Percentiles rank a stretch among this genome's conserved stretches.
Conservation (phyloP, 2,113 vertebrate species). For the Uropsilus gracilis region DNA sequence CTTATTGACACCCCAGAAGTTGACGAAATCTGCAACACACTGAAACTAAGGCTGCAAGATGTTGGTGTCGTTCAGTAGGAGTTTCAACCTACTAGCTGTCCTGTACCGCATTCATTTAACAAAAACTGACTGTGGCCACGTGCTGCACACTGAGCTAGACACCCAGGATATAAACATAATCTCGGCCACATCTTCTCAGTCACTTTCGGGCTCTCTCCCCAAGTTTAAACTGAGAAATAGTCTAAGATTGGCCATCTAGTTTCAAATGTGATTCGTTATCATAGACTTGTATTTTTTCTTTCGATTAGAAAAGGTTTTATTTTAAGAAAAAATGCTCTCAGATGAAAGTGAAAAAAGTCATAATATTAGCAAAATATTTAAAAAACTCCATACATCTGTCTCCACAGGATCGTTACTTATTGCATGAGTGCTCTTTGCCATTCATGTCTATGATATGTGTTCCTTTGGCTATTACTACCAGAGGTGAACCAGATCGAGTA, state of each 20-base stretch:
- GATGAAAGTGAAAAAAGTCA: too few species aligned
- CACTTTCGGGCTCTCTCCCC: neutral
- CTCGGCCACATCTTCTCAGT: neutral
- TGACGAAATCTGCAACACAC: neutral
- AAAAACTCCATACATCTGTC: too few species aligned
- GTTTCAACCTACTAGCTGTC: slow-evolving; percentile 70
- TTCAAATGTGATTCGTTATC: too few species aligned
- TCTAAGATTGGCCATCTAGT: neutral
- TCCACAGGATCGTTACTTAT: too few species aligned
- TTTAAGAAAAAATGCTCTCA: too few species aligned
- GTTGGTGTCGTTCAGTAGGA: slow-evolving; percentile 81
- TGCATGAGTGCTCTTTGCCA: too few species aligned
- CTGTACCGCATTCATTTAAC: neutral
- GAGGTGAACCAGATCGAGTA: neutral
- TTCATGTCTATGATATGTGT: neutral
- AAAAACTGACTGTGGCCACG: neutral
- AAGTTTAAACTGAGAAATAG: neutral
- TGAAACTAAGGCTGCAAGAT: slow-evolving; percentile 84
- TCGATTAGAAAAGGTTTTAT: too few species aligned
- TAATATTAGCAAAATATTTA: too few species aligned
- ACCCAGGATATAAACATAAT: neutral
- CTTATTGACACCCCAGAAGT: slow-evolving; percentile 67
- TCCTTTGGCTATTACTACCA: neutral
- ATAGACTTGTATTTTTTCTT: neutral
- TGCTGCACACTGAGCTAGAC: neutral